Percentiles rank a stretch among this genome's conserved stretches.
These are phyloP conservation scores for Sitodiplosis mosellana DNA, from an alignment of 1,140 invertebrate species.

Conservation along the genomic window DNA sequence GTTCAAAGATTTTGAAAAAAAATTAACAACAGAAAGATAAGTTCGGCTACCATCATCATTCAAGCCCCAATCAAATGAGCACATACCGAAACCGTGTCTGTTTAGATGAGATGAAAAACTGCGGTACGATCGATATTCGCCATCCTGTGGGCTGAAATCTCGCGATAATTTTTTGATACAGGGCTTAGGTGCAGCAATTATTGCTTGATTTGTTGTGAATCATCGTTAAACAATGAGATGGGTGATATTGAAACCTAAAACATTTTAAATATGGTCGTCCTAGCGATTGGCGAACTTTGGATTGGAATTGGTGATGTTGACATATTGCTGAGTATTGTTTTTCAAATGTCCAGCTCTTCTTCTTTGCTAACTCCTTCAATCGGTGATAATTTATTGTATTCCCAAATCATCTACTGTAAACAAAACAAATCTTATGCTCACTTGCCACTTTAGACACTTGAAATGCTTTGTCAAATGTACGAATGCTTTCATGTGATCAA, in stretches of 20 bases:
- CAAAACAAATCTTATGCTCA: too few relatives aligned
- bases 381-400: neutral
- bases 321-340: slow-evolving; percentile 15
- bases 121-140: slow-evolving; percentile 22
- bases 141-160: slow-evolving; percentile 51
- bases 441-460: too few relatives aligned
- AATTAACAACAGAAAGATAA: too few relatives aligned
- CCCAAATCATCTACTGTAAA: too few relatives aligned
- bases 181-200: slow-evolving; percentile 11
- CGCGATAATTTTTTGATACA: slow-evolving; percentile 30
- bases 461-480: too few relatives aligned
- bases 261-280: slow-evolving; percentile 4
- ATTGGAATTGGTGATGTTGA: slow-evolving; percentile 23
- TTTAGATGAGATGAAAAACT: slow-evolving; percentile 7
- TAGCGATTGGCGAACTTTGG: slow-evolving; percentile 12
- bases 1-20: too few relatives aligned
- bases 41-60: neutral
- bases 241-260: slow-evolving; percentile 17
- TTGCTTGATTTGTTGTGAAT: slow-evolving; percentile 1
- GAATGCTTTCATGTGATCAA: too few relatives aligned
- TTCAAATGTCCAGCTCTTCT: neutral
- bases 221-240: slow-evolving; percentile 14
- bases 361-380: too few relatives aligned
- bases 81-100: slow-evolving; percentile 20
- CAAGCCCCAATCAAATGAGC: slow-evolving; percentile 1